Evolutionary conservation across 1,140 invertebrate species (phyloP), one percentile per base, ranked within the genome.

Genomic region (Drosophila funebris): DNA sequence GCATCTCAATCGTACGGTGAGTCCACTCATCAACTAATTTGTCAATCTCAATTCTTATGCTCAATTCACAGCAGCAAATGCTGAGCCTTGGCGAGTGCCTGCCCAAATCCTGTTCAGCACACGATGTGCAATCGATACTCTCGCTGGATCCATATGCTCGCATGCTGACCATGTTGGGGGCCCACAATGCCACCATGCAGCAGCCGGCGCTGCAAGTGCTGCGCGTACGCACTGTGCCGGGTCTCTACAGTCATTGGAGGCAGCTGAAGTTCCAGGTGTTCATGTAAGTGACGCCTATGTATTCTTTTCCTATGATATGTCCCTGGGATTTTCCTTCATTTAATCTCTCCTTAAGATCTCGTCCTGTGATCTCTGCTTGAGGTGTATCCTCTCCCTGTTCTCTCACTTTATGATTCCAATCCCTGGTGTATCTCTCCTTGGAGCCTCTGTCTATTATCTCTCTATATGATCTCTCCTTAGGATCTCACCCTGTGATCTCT

Each of bases 211-310:
- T 89, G 14, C 77, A 89, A 36, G 93, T 96, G 2, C 89, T 96
- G 11, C 93, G 92, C 36, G 94, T 96, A 3, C 93, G 96, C 33
- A 92, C 93, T 0, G 95, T 97, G 4, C 96, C 96, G 1, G 95
- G 94, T 37, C 90, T 93, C 39, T 97, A 96, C 78, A 93, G 93
- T 13, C 81, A 95, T 18, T 93, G 94, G 82, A 85, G 92, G 7
- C 96, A 97, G 91, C 90, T 93, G 8, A 96, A 96, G 90, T 93
- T 96, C 64, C 94, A 95, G 82, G 93, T 96, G 64, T 92, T 96
- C 31, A 93, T 94, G 96, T 96, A 92, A 94, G 94, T 93, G 14
- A 29, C 7, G 13, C 8, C 18, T 36, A 11, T 43, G n/a, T 37
- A 6, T 4, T 16, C 37, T 16, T 18, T 13, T 4, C 14, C 0